Conservation (phyloP, 2,888 invertebrate genomes). For the Oscheius sp. region DNA sequence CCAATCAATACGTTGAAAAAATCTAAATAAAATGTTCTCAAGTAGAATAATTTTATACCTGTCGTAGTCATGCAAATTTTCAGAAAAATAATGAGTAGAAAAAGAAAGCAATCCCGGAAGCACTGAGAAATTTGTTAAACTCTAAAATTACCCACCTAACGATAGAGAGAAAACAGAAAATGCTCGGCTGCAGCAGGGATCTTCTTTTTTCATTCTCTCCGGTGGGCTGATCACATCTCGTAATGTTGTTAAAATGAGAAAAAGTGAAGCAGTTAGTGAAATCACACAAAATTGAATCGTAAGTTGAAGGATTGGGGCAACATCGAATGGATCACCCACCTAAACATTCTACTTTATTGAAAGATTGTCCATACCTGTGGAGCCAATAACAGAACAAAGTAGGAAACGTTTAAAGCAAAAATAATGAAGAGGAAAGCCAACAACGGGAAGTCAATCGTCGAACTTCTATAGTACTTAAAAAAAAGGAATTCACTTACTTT, state of each 20-base stretch:
- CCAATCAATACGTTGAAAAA: slow-evolving; percentile 39
- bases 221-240: slow-evolving; percentile 15
- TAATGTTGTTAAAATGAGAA: slow-evolving; percentile 25
- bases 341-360: slow-evolving; percentile 6
- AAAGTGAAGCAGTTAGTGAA: slow-evolving; percentile 40
- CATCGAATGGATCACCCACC: slow-evolving; percentile 54
- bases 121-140: slow-evolving; percentile 36
- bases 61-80: slow-evolving; percentile 37
- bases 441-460: slow-evolving; percentile 58
- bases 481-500: slow-evolving; percentile 36
- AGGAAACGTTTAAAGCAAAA: slow-evolving; percentile 56
- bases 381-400: slow-evolving; percentile 53
- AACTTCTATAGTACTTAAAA: slow-evolving; percentile 40
- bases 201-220: slow-evolving; percentile 24
- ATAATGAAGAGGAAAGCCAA: slow-evolving; percentile 58
- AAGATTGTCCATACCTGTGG: slow-evolving; percentile 41
- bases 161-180: slow-evolving; percentile 1
- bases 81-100: slow-evolving; percentile 49
- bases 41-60: too few species aligned
- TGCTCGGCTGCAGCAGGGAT: slow-evolving; percentile 17
- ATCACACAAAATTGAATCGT: slow-evolving; percentile 53
- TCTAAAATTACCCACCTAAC: slow-evolving; percentile 11
- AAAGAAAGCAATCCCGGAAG: slow-evolving; percentile 53
- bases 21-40: too few species aligned
- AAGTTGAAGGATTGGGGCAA: slow-evolving; percentile 49